Evolutionary conservation across 2,113 vertebrate genomes (phyloP).

Genomic region (Lota lota): DNA sequence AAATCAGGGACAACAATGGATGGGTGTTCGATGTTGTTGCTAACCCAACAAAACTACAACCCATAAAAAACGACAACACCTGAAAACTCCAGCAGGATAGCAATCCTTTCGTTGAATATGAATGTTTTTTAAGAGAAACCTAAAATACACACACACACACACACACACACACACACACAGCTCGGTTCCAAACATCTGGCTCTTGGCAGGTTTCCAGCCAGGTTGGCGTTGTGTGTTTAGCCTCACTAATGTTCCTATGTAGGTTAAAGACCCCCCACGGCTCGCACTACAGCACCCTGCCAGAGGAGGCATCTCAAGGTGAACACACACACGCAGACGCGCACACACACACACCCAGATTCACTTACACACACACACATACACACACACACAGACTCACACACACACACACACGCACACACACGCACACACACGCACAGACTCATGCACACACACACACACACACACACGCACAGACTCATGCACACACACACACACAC

Average conservation of each 20-base stretch:
- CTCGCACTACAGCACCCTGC: constrained; percentile 54
- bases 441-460: neutral
- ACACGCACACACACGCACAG: neutral
- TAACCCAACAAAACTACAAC: too few relatives aligned
- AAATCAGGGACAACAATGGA: neutral
- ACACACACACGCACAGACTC: neutral
- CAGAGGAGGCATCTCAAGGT: constrained; percentile 68
- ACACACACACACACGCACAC: neutral
- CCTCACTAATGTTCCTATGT: constrained; percentile 70
- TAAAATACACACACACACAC: constrained; percentile 3
- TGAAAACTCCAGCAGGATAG: too few relatives aligned
- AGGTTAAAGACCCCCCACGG: constrained; percentile 74
- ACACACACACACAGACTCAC: neutral
- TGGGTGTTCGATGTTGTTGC: neutral
- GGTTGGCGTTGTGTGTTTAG: constrained; percentile 54
- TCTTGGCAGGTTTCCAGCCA: constrained; percentile 64
- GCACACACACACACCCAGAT: neutral
- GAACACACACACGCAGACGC: constrained; percentile 25
- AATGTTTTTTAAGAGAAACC: neutral
- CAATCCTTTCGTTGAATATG: neutral
- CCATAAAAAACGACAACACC: too few relatives aligned
- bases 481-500: neutral
- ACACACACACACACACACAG: too few relatives aligned
- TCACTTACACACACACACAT: neutral
- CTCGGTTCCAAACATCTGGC: constrained; percentile 32